These are phyloP conservation scores for Cylindroiulus punctatus DNA, from an alignment of 2,888 invertebrate species.

Conservation along the genomic window DNA sequence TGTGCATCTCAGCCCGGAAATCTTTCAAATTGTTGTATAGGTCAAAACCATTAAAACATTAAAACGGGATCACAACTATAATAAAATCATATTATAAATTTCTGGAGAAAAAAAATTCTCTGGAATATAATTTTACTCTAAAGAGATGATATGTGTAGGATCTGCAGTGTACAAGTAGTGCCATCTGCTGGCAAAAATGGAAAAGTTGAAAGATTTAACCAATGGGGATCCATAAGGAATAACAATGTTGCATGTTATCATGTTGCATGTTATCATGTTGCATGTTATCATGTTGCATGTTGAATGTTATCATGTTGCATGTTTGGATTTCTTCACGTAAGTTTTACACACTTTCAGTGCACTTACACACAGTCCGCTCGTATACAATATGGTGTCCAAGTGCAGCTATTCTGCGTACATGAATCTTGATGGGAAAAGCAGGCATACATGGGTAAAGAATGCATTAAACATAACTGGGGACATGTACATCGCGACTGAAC, in stretches of 20 bases:
- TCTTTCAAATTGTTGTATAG: too few relatives aligned
- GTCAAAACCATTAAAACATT: too few relatives aligned
- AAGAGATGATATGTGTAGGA: too few relatives aligned
- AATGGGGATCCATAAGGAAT: too few relatives aligned
- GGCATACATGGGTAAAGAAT: not conserved
- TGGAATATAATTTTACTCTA: too few relatives aligned
- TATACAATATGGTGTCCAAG: not conserved
- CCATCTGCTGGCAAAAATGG: too few relatives aligned
- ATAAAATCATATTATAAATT: too few relatives aligned
- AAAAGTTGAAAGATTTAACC: too few relatives aligned
- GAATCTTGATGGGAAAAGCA: not conserved
- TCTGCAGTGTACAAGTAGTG: too few relatives aligned
- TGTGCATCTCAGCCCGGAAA: too few relatives aligned
- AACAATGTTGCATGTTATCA: not conserved
- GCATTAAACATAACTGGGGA: constrained; percentile 7
- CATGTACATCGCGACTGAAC: constrained; percentile 3
- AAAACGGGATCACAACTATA: too few relatives aligned
- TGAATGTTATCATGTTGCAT: not conserved
- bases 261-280: not conserved
- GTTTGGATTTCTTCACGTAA: not conserved
- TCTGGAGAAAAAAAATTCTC: too few relatives aligned
- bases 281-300: not conserved
- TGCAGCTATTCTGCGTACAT: not conserved
- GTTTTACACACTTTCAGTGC: not conserved
- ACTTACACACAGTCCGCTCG: not conserved